Evolutionary conservation across 2,888 invertebrate genomes (phyloP).

Genomic region (Cordilura impudica): DNA sequence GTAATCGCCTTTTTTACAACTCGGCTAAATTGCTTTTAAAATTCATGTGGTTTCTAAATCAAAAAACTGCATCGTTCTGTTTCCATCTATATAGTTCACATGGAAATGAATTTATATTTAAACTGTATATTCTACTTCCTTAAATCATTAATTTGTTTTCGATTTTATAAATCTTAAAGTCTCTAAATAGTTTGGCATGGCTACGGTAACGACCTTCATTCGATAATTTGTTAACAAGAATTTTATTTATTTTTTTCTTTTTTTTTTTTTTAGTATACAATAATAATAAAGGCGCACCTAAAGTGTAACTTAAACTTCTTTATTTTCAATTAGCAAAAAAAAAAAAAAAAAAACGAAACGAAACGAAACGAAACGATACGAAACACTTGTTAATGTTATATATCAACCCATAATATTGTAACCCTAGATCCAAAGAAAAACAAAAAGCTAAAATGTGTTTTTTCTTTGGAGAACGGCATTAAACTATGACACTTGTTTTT

Average conservation of each 20-base stretch:
- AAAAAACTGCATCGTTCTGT: not conserved
- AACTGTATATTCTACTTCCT: not conserved
- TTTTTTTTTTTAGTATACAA: not conserved
- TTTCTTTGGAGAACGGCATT: slow-evolving; percentile 31
- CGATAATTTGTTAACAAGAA: slow-evolving; percentile 27
- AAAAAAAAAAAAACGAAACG: not conserved
- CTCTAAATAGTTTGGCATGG: not conserved
- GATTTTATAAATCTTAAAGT: not conserved
- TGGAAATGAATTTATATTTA: not conserved
- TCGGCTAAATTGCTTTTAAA: too few species aligned
- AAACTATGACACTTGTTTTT: slow-evolving; percentile 38
- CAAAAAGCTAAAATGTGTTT: not conserved
- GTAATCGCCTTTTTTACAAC: too few species aligned
- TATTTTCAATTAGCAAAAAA: not conserved
- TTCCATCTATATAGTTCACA: not conserved
- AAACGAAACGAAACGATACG: too few species aligned
- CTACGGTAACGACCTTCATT: slow-evolving; percentile 26
- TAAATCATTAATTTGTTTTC: not conserved
- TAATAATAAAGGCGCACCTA: slow-evolving; percentile 43
- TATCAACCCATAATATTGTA: slow-evolving; percentile 2
- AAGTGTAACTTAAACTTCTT: slow-evolving; percentile 39
- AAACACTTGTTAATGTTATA: slow-evolving; percentile 50
- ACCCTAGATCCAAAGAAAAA: slow-evolving; percentile 28
- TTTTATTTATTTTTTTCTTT: slow-evolving; percentile 1
- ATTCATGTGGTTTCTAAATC: too few species aligned